These are phyloP conservation scores for Rhinoraja longicauda DNA, from an alignment of 2,797 vertebrate species.

Conservation along the genomic window DNA sequence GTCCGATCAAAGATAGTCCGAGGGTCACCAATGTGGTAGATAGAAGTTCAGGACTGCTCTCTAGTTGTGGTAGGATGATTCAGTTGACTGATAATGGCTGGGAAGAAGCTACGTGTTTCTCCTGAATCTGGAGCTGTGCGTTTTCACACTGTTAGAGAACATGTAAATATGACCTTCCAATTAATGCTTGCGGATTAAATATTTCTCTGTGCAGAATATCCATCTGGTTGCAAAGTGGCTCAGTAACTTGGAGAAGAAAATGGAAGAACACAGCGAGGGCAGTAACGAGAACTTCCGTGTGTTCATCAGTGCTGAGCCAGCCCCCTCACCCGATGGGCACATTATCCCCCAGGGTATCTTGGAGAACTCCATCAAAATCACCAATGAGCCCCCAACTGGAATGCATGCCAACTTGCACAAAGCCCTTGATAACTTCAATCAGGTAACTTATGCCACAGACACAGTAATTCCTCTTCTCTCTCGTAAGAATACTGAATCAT, in stretches of 20 bases:
- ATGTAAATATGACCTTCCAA: not conserved
- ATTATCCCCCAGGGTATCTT: constrained; percentile 89
- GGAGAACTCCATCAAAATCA: constrained; percentile 89
- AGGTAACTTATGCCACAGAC: constrained; percentile 61
- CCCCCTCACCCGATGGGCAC: constrained; percentile 69
- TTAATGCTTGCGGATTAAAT: not conserved
- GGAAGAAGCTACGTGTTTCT: too few relatives aligned
- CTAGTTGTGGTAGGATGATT: too few relatives aligned
- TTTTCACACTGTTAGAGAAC: too few relatives aligned
- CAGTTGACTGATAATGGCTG: too few relatives aligned
- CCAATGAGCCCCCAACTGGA: constrained; percentile 79
- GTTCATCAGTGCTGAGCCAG: constrained; percentile 85
- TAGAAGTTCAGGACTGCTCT: too few relatives aligned
- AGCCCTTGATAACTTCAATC: constrained; percentile 87
- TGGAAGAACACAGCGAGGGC: constrained; percentile 68
- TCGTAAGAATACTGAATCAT: not conserved
- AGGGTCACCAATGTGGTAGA: too few relatives aligned
- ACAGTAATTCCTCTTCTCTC: not conserved
- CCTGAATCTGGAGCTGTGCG: too few relatives aligned
- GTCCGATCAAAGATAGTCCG: too few relatives aligned
- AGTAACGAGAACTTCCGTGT: constrained; percentile 74
- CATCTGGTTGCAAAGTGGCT: constrained; percentile 89
- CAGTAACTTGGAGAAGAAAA: constrained; percentile 75
- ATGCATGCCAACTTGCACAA: constrained; percentile 90
- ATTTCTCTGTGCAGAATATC: constrained; percentile 71